Evolutionary conservation across 2,888 invertebrate species (phyloP), one percentile per base, ranked within the genome.

Genomic region (Rosalia funebris): DNA sequence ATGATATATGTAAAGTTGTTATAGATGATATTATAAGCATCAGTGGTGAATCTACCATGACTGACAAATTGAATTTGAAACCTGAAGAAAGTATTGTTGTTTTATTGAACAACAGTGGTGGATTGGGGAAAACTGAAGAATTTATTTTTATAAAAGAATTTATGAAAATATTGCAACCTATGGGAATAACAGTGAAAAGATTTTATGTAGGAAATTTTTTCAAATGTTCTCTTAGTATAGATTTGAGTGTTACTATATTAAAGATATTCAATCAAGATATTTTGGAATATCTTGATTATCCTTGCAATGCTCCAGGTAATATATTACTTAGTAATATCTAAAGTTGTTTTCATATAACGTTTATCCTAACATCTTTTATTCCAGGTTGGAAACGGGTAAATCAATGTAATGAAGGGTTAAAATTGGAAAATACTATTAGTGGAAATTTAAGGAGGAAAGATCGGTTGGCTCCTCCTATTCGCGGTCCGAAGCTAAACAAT

Each of bases 41-140:
- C n/a, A 20, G 12, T 25, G 5, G 12, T 12, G 17, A 47, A 11
- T n/a, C 7, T 19, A 25, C 16, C 39, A 16, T 37, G 15, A 20
- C 19, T 16, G 41, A 9, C 2, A 64, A 60, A 36, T 46, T 66
- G 11, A 41, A 54, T 39, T 11, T 66, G 25, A 41, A 34, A 15
- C n/a, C 60, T 15, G 63, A 55, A 11, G 66, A 69, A 34, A 57
- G 39, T 5, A 86, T 92, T 1, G 89, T 87, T 0, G 83, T 90
- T 5, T 83, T 93, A 70, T 79, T 95, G 2, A 93, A 93, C 81
- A 95, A 95, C 62, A 68, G 77, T 53, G 93, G 94, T 17, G 88
- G 87, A 1, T 84, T 91, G 0, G 89, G 91, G 0, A 86, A 89
- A 62, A 76, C 93, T 57, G 94, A 95, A 76, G 87, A 92, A 83